A percentile compares a stretch with the other conserved stretches of the same genome.
These are phyloP conservation scores for Geophilus truncorum DNA, from an alignment of 2,888 invertebrate species.

Conservation along the genomic window DNA sequence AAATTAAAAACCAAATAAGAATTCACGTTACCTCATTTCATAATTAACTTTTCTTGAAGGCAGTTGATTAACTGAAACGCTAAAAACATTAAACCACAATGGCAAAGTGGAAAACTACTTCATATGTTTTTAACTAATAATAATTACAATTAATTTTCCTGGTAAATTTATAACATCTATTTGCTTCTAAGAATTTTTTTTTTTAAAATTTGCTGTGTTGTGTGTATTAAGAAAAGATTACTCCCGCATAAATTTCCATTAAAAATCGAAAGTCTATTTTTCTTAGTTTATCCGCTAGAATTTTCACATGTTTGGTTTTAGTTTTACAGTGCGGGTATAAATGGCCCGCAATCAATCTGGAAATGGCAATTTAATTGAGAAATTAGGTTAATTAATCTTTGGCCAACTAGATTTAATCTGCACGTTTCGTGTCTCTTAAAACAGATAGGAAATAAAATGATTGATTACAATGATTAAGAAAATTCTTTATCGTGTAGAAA, in stretches of 20 bases:
- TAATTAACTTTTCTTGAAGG: neutral
- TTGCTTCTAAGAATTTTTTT: too few species aligned
- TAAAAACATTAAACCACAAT: neutral
- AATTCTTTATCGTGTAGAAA: neutral
- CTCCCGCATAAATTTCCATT: too few species aligned
- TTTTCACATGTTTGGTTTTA: neutral
- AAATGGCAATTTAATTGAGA: neutral
- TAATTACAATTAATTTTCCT: too few species aligned
- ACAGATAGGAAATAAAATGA: neutral
- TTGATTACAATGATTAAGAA: neutral
- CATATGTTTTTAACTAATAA: too few species aligned
- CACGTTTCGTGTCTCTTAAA: neutral
- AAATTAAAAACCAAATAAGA: neutral
- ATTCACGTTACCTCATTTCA: neutral
- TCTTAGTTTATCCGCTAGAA: too few species aligned
- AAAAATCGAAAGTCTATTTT: too few species aligned
- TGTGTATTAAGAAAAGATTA: too few species aligned
- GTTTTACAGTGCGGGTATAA: neutral
- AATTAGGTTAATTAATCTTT: neutral
- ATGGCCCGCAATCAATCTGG: neutral
- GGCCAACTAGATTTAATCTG: neutral
- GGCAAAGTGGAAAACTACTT: too few species aligned
- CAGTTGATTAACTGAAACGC: neutral
- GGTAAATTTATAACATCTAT: too few species aligned
- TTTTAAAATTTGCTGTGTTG: too few species aligned